Evolutionary conservation across 2,797 vertebrate species (phyloP), one percentile per base, ranked within the genome.

Genomic region (Microctenopoma stevenorrisi): DNA sequence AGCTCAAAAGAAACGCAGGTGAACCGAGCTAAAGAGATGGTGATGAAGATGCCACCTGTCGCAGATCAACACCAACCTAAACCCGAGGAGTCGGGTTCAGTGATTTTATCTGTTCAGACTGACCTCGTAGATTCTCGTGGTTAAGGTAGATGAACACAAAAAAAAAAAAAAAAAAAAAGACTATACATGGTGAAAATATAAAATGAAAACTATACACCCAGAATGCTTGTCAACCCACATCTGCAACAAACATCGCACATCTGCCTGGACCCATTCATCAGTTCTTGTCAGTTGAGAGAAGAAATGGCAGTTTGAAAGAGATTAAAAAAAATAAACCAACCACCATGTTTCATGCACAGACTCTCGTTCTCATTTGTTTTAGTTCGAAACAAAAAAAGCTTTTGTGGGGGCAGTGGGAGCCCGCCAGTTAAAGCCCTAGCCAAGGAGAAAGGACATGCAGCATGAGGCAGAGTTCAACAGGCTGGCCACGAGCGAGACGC

Each of bases 401-500:
- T 51, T 33, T 22, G 63, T 38, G 68, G 76, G 71, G 81, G 79
- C 57, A 9, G 47, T 3, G 44, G 30, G 54, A 53, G 56, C 50
- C 48, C 43, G 74, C 72, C 69, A 44, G 62, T 64, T 72, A 66
- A 76, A 89, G 85, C 86, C 81, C 71, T 64, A 65, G 74, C 51
- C 48, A 7, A 69, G 33, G 63, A 76, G 77, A 51, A 76, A 84
- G 75, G 79, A 83, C 84, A 86, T 83, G 79, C 86, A 89, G 78
- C 76, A 43, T 51, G 81, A 82, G 74, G 78, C 73, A n/a, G 30
- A 76, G 64, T 64, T 76, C 69, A 65, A 53, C 72, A 51, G 76
- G 79, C 66, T 50, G 74, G 35, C 47, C 16, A 57, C 22, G 15
- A 48, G 59, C n/a, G 28, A 49, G 47, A 28, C 14, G 14, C 26